These are phyloP conservation scores for Coenonympha glycerion DNA, from an alignment of 2,888 invertebrate species.

Conservation along the genomic window DNA sequence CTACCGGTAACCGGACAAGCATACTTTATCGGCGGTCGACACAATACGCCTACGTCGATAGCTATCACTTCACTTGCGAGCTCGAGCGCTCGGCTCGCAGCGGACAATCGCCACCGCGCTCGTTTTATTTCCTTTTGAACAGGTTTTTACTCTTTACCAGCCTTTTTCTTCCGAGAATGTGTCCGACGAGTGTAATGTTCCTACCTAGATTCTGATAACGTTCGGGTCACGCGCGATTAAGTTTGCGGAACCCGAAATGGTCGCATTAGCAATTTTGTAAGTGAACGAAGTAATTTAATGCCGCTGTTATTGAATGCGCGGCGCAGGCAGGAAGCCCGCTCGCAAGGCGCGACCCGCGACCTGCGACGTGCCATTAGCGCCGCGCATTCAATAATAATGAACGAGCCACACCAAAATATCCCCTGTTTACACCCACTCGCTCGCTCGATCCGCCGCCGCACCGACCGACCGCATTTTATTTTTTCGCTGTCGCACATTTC, in stretches of 20 bases:
- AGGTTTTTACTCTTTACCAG: slow-evolving; percentile 31
- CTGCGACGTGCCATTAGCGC: slow-evolving; percentile 66
- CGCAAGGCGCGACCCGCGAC: slow-evolving; percentile 40
- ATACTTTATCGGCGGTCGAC: slow-evolving; percentile 56
- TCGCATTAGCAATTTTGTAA: neutral
- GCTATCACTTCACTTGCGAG: slow-evolving; percentile 30
- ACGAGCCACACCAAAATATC: slow-evolving; percentile 74
- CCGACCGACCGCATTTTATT: slow-evolving; percentile 77
- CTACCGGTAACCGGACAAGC: slow-evolving; percentile 53
- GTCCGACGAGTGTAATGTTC: slow-evolving; percentile 12
- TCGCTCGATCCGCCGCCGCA: slow-evolving; percentile 51
- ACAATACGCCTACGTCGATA: slow-evolving; percentile 39
- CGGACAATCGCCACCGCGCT: slow-evolving; percentile 36
- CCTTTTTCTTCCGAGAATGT: slow-evolving; percentile 19
- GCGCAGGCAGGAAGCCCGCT: slow-evolving; percentile 26
- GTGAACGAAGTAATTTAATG: slow-evolving; percentile 17
- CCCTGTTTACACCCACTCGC: slow-evolving; percentile 76
- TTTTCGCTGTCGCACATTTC: slow-evolving; percentile 77
- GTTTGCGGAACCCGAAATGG: neutral
- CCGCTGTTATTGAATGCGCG: slow-evolving; percentile 21
- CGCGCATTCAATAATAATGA: slow-evolving; percentile 74
- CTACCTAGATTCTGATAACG: slow-evolving; percentile 9
- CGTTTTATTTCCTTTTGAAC: slow-evolving; percentile 36
- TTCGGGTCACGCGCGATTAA: slow-evolving; percentile 7
- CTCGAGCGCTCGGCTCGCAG: too few species aligned